Evolutionary conservation across 2,888 invertebrate species (phyloP).

Genomic region (Phorcus lineatus): DNA sequence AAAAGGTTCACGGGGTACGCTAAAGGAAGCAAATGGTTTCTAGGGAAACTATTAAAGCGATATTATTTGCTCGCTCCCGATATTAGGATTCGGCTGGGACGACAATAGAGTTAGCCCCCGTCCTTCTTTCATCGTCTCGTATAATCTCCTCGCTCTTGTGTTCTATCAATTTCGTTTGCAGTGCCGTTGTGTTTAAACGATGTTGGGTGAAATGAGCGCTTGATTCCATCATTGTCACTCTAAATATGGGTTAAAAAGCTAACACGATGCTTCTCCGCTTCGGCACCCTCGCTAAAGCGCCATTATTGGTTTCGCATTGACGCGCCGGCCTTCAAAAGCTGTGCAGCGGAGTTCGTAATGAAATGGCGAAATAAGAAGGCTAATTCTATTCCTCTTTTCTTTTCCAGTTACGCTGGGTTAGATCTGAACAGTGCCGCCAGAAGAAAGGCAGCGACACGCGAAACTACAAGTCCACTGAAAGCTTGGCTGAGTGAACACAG

Average conservation of each 20-base stretch:
- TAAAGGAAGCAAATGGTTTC: conserved; percentile 16
- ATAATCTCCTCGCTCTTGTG: neutral
- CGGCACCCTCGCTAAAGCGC: neutral
- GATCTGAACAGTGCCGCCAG: conserved; percentile 89
- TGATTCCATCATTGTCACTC: conserved; percentile 17
- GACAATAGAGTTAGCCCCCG: neutral
- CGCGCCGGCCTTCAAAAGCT: neutral
- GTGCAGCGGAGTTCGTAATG: conserved; percentile 19
- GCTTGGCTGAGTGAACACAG: conserved; percentile 98
- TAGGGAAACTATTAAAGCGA: conserved; percentile 14
- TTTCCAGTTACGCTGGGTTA: conserved; percentile 55
- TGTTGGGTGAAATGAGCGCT: conserved; percentile 18
- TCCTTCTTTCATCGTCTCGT: neutral
- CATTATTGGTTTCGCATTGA: conserved; percentile 16
- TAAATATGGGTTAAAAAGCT: conserved; percentile 25
- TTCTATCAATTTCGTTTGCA: conserved; percentile 7
- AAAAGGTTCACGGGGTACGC: conserved; percentile 1
- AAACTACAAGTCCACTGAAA: conserved; percentile 96
- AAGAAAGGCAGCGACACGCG: conserved; percentile 96
- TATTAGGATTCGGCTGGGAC: neutral
- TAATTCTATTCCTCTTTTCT: conserved; percentile 18
- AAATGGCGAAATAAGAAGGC: conserved; percentile 27
- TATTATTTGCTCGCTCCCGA: neutral
- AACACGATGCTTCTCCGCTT: conserved; percentile 22
- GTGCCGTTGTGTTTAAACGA: conserved; percentile 17